phyloP scores from a whole-genome alignment of 1,140 invertebrate genomes.

The Rhopalosiphum padi region DNA sequence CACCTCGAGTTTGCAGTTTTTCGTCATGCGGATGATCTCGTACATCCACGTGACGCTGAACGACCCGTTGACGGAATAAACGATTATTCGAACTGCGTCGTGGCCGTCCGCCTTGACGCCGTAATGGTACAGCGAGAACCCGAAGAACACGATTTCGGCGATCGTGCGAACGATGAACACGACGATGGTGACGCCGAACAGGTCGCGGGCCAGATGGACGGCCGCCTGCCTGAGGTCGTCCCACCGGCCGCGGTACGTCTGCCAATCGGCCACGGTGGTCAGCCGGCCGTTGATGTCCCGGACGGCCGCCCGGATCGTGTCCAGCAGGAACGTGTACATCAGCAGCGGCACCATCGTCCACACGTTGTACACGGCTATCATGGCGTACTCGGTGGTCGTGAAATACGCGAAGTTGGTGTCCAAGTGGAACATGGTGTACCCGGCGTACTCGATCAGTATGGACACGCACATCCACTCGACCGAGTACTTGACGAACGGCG shows the following conservation, averaged over 20 bases:
- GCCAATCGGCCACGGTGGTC: not conserved
- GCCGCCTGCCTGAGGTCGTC: not conserved
- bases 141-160: not conserved
- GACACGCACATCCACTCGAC: not conserved
- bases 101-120: too few species aligned
- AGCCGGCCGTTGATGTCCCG: not conserved
- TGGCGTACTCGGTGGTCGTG: not conserved
- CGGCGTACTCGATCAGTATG: not conserved
- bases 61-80: not conserved
- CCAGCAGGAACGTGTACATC: not conserved
- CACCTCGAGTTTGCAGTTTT: not conserved
- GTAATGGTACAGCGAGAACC: not conserved
- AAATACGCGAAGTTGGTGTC: not conserved
- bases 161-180: not conserved
- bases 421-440: not conserved
- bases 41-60: not conserved
- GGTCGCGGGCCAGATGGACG: not conserved
- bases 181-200: not conserved
- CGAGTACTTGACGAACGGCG: not conserved
- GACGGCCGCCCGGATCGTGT: not conserved
- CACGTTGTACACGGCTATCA: not conserved
- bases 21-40: not conserved
- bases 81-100: rapidly evolving
- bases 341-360: not conserved
- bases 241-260: not conserved